Percentiles rank a stretch among this genome's conserved stretches.
These are phyloP conservation scores for Trissolcus brochymenae DNA, from an alignment of 2,888 invertebrate species.

Conservation along the genomic window DNA sequence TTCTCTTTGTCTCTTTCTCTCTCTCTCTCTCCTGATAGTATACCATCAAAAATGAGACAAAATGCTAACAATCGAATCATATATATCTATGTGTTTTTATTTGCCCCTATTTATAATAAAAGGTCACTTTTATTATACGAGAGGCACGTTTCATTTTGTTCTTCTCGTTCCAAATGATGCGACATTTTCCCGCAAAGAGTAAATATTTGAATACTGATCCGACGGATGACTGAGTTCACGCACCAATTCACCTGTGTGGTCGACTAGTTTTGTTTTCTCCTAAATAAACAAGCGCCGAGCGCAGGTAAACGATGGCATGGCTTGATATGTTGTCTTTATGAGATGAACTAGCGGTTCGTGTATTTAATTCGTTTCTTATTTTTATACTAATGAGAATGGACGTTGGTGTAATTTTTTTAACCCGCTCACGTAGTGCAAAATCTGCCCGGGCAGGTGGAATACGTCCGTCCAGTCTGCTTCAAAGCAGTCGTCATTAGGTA, in stretches of 20 bases:
- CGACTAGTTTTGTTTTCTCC: conserved; percentile 16
- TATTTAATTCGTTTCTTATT: background rate
- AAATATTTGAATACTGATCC: conserved; percentile 10
- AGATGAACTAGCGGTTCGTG: background rate
- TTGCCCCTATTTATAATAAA: background rate
- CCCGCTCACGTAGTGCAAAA: background rate
- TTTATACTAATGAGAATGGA: conserved; percentile 1
- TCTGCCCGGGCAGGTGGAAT: background rate
- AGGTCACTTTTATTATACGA: background rate
- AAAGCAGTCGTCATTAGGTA: no score
- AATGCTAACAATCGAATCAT: background rate
- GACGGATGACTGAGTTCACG: background rate
- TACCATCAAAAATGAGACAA: no score
- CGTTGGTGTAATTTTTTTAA: background rate
- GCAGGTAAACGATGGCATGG: background rate
- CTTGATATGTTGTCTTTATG: background rate
- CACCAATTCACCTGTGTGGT: conserved; percentile 9
- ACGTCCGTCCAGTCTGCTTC: background rate
- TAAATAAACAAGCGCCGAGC: conserved; percentile 11
- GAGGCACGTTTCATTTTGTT: background rate
- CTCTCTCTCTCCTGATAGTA: background rate
- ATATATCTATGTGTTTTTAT: no score
- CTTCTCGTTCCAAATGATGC: conserved; percentile 2
- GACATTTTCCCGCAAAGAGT: background rate
- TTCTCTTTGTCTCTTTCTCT: background rate